These are phyloP conservation scores for Crypturellus undulatus DNA, from an alignment of 2,113 vertebrate genomes.

Conservation along the genomic window DNA sequence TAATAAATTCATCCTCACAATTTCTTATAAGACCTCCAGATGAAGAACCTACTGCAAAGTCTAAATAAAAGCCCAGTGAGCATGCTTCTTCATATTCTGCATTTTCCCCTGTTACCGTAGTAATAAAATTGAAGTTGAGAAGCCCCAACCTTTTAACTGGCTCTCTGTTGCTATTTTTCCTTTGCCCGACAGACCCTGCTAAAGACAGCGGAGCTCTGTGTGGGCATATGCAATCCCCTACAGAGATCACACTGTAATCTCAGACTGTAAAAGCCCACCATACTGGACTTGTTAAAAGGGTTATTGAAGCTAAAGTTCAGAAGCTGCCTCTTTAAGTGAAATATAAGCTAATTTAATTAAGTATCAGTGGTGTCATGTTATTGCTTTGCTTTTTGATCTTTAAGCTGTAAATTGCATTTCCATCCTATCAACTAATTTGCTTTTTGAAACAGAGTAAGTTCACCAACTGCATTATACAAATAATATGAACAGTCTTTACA, in stretches of 20 bases:
- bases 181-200: not conserved
- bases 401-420: slow-evolving; percentile 52
- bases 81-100: not conserved
- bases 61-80: not conserved
- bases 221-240: not conserved
- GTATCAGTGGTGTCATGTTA: not conserved
- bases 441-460: slow-evolving; percentile 37
- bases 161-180: not conserved
- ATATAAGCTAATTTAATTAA: slow-evolving; percentile 57
- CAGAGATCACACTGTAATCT: not conserved
- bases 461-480: slow-evolving; percentile 37
- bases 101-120: not conserved
- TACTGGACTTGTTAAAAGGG: not conserved
- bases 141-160: not conserved
- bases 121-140: not conserved
- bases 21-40: not conserved
- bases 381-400: slow-evolving; percentile 57
- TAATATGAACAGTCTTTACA: slow-evolving; percentile 42
- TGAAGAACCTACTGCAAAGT: not conserved
- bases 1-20: accelerated
- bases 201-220: not conserved
- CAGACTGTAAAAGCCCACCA: not conserved
- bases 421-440: slow-evolving; percentile 19
- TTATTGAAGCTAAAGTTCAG: not conserved
- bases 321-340: slow-evolving; percentile 15